These are phyloP conservation scores for Imbricaverruca yamaguchii DNA, from an alignment of 2,888 invertebrate species.

Conservation along the genomic window DNA sequence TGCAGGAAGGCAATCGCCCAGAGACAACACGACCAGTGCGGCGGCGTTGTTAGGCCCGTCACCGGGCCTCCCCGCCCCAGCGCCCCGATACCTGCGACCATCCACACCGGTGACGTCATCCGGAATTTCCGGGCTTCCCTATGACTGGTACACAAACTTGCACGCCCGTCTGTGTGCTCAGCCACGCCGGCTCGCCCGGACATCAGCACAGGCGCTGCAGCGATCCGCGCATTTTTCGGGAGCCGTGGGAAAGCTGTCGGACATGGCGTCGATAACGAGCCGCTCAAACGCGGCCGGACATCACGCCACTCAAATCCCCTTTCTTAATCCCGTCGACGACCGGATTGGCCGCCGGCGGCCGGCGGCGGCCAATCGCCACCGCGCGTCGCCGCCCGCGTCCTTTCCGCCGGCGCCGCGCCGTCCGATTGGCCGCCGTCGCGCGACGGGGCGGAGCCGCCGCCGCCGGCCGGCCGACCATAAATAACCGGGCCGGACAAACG, in stretches of 20 bases:
- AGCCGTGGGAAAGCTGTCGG: not conserved
- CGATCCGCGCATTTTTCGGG: not conserved
- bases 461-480: not conserved
- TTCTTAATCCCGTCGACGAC: not conserved
- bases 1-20: no score
- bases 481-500: not conserved
- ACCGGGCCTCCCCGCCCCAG: no score
- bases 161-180: not conserved
- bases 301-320: not conserved
- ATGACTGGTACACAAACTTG: not conserved
- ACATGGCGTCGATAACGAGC: not conserved
- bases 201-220: not conserved
- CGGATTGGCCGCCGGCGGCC: not conserved
- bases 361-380: not conserved
- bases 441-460: not conserved
- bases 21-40: no score
- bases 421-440: not conserved
- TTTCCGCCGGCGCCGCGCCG: not conserved
- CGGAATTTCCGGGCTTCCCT: no score
- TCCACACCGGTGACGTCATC: no score
- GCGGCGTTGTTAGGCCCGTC: no score
- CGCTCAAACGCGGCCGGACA: not conserved
- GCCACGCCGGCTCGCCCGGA: not conserved
- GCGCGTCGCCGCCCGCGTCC: not conserved
- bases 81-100: no score